Conservation (phyloP, 2,113 vertebrate species). For the Chlamydotis undulata region DNA sequence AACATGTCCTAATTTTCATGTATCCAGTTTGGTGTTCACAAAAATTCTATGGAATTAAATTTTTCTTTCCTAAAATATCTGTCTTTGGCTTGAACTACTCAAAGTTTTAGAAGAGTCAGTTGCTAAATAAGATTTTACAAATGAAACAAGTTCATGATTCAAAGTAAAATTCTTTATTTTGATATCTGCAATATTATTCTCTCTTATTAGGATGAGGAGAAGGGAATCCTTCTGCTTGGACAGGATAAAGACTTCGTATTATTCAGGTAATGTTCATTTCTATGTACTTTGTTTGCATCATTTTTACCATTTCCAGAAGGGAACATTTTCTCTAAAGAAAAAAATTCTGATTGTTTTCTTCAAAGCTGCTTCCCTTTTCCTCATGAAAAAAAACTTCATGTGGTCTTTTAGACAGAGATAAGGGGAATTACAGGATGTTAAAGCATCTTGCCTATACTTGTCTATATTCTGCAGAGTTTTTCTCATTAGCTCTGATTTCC, state of each 20-base stretch:
- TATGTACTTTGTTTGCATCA: neutral
- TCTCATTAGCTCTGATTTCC: neutral
- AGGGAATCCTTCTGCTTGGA: neutral
- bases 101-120: neutral
- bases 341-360: neutral
- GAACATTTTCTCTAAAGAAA: neutral
- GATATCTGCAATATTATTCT: neutral
- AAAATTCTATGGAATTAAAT: neutral
- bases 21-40: neutral
- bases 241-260: neutral
- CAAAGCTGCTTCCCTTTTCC: neutral
- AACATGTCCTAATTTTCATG: neutral
- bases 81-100: neutral
- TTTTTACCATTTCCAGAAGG: neutral
- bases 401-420: neutral
- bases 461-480: neutral
- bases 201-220: neutral
- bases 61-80: neutral
- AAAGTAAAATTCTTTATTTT: neutral
- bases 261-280: neutral
- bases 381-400: neutral
- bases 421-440: neutral
- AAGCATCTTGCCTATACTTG: neutral
- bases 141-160: neutral
- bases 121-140: neutral